phyloP scores from a whole-genome alignment of 2,888 invertebrate genomes.

The Candidula unifasciata region DNA sequence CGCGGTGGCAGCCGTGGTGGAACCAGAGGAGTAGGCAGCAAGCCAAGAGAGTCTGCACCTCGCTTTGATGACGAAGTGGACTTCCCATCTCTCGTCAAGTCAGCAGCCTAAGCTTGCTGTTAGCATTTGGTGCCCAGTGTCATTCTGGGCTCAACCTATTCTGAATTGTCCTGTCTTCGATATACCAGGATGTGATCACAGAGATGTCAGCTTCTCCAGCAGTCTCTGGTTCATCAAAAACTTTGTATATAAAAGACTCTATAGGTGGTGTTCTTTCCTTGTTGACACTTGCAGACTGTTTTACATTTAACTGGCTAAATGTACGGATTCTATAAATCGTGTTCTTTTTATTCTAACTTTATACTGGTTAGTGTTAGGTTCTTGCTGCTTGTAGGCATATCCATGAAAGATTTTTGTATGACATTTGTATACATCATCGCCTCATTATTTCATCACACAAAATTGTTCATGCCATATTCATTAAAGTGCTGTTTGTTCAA shows the following conservation, averaged over 20 bases:
- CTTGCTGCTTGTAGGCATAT: neutral
- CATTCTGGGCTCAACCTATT: neutral
- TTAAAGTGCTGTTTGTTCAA: conserved; percentile 3
- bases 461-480: conserved; percentile 22
- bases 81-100: conserved; percentile 90
- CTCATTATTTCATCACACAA: conserved; percentile 29
- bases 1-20: conserved; percentile 67
- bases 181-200: conserved; percentile 18
- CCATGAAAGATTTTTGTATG: neutral
- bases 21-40: conserved; percentile 57
- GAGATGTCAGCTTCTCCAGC: conserved; percentile 5
- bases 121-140: neutral
- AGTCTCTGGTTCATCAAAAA: conserved; percentile 17
- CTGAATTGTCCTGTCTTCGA: neutral
- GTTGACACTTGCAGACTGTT: conserved; percentile 22
- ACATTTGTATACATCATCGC: conserved; percentile 25
- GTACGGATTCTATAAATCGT: neutral
- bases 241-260: conserved; percentile 37
- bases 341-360: neutral
- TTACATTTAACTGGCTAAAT: neutral
- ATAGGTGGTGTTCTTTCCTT: conserved; percentile 17
- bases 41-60: conserved; percentile 80
- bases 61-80: conserved; percentile 97
- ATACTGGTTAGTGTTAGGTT: conserved; percentile 6
- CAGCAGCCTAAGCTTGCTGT: conserved; percentile 60